Base-by-base conservation (phyloP, 2,888 invertebrate species). In the Sepiola atlantica region DNA sequence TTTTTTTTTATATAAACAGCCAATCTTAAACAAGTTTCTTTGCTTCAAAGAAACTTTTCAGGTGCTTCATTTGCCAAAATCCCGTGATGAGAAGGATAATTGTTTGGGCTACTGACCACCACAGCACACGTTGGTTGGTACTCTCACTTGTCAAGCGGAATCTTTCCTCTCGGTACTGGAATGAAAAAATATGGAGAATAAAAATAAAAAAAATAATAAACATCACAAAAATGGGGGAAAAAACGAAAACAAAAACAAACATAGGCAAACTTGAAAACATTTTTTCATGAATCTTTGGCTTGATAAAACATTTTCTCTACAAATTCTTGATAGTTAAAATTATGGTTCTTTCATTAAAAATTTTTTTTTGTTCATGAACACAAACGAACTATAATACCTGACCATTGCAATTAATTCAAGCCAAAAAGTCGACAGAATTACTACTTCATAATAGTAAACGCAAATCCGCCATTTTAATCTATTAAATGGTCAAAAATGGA, bases 31-130 rank as follows among this genome's bases (percentile, higher is more conserved):
- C 97, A 92, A 99, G 98, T 98, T 99, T 99, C 98, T 99, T 99
- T 55, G 99, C 99, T 98, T 99, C 99, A 97, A 99, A 99, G 98
- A 99, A 99, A 97, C 99, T 99, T 98, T 99, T 99, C 96, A 99
- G 98, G 98, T 99, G 99, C 96, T 98, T 98, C 99, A 99, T 99
- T 97, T 99, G 99, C 99, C 99, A 99, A 96, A 99, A 98, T 32
- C 99, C 99, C 98, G 99, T 99, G 61, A 98, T 97, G 0, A 99
- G 98, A 24, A 99, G 98, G 91, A 99, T 98, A 94, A 98, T 98
- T 0, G 99, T 99, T 97, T 99, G 99, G 0, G 98, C 98, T 28
- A 99, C 98, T 94, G 99, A 99, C 99, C 99, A 99, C 99, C 99
- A 99, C 94, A 97, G 95, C 55, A 99, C 98, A 55, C 97, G 96